Percentiles rank a stretch among this genome's conserved stretches.
These are phyloP conservation scores for Cephalotes varians DNA, from an alignment of 2,888 invertebrate species.

Conservation along the genomic window DNA sequence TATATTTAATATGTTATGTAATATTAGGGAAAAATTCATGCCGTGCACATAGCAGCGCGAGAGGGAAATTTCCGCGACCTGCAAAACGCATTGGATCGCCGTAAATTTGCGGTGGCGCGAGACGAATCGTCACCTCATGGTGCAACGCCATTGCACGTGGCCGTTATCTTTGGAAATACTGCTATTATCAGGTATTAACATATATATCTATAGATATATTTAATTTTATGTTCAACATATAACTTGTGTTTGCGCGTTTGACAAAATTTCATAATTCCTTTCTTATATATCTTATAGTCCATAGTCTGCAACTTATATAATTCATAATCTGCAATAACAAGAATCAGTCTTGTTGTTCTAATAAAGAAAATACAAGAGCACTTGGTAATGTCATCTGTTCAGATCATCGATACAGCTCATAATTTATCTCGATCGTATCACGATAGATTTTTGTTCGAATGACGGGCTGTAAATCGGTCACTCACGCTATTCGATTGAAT, in stretches of 20 bases:
- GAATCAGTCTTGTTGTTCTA: not conserved
- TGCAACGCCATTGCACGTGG: slow-evolving; percentile 95
- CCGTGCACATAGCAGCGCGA: slow-evolving; percentile 94
- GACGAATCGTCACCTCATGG: slow-evolving; percentile 94
- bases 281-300: not conserved
- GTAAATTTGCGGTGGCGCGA: slow-evolving; percentile 96
- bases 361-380: not conserved
- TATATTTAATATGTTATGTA: not conserved
- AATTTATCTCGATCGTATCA: not conserved
- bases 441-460: slow-evolving; percentile 17
- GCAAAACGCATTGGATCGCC: slow-evolving; percentile 94
- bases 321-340: too few species aligned
- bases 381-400: not conserved
- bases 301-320: not conserved
- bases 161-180: slow-evolving; percentile 93
- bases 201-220: not conserved
- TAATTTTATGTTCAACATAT: not conserved
- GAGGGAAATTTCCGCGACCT: slow-evolving; percentile 94
- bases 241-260: not conserved
- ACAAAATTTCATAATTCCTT: not conserved
- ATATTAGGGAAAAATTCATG: slow-evolving; percentile 93
- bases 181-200: slow-evolving; percentile 84
- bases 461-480: not conserved
- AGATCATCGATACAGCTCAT: not conserved
- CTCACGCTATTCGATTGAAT: slow-evolving; percentile 39